A percentile compares a stretch with the other conserved stretches of the same genome.
Conservation (phyloP, 2,797 vertebrate genomes). For the Xiphorhynchus erythropygius region DNA sequence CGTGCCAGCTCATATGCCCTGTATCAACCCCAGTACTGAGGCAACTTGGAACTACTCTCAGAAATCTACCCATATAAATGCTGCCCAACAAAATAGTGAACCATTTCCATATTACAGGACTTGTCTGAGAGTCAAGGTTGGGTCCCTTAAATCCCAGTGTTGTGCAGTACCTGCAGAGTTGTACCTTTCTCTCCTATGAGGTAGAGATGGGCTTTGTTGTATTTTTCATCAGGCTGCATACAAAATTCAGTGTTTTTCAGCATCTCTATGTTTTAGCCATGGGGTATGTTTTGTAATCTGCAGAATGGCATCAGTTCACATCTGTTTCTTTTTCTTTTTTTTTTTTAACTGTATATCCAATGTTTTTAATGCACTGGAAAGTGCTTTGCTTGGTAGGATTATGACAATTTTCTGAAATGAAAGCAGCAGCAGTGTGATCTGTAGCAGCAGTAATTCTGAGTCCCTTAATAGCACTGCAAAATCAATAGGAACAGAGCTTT, state of each 20-base stretch:
- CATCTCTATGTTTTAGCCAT: background rate
- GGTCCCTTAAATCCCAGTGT: background rate
- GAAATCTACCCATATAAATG: background rate
- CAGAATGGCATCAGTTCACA: background rate
- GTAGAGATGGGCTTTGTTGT: background rate
- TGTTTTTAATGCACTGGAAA: background rate
- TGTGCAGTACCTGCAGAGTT: background rate
- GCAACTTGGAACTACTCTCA: background rate
- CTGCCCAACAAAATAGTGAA: background rate
- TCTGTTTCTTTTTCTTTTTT: background rate
- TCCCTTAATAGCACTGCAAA: slow-evolving; percentile 1
- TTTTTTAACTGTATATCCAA: background rate
- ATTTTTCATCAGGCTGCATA: background rate
- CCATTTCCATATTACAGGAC: background rate
- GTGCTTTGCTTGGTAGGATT: background rate
- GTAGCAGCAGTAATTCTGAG: background rate
- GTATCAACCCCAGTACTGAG: background rate
- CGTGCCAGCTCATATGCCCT: background rate
- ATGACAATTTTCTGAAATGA: background rate
- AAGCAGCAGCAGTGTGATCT: background rate
- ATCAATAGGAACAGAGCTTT: slow-evolving; percentile 27
- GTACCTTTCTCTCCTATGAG: background rate
- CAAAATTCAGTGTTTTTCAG: background rate
- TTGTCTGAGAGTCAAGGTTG: background rate
- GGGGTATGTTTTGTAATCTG: background rate